These are phyloP conservation scores for Conistra vaccinii DNA, from an alignment of 2,888 invertebrate species.

Conservation along the genomic window DNA sequence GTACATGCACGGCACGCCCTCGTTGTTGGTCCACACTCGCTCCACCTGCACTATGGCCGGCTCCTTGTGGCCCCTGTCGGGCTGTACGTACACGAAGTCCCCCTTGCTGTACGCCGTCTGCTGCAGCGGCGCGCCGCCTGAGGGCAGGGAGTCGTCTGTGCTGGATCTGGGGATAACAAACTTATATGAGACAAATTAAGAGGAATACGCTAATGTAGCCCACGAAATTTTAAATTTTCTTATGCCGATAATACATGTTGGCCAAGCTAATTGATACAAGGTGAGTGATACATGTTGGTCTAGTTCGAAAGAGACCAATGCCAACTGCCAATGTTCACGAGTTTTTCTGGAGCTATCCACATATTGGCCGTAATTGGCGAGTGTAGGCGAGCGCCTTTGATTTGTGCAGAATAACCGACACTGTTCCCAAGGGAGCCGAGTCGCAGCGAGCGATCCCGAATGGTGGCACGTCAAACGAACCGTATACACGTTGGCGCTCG, in stretches of 20 bases:
- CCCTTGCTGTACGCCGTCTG: constrained; percentile 91
- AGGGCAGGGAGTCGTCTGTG: constrained; percentile 85
- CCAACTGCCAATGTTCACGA: too few relatives aligned
- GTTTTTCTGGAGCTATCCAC: too few relatives aligned
- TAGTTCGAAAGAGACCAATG: too few relatives aligned
- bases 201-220: background rate
- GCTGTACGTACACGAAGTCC: constrained; percentile 97
- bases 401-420: too few relatives aligned
- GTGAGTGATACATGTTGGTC: too few relatives aligned
- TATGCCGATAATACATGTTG: background rate
- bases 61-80: constrained; percentile 92
- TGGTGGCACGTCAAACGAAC: too few relatives aligned
- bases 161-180: constrained; percentile 78
- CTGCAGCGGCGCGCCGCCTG: constrained; percentile 84
- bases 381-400: too few relatives aligned
- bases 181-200: background rate
- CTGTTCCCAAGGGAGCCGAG: too few relatives aligned
- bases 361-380: too few relatives aligned
- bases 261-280: too few relatives aligned
- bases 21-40: constrained; percentile 96
- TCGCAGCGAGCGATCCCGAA: too few relatives aligned
- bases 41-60: constrained; percentile 96
- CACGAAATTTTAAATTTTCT: background rate
- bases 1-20: constrained; percentile 96
- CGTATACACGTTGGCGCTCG: too few relatives aligned